Conservation (phyloP, 2,113 vertebrate genomes). For the Sebastes fasciatus region DNA sequence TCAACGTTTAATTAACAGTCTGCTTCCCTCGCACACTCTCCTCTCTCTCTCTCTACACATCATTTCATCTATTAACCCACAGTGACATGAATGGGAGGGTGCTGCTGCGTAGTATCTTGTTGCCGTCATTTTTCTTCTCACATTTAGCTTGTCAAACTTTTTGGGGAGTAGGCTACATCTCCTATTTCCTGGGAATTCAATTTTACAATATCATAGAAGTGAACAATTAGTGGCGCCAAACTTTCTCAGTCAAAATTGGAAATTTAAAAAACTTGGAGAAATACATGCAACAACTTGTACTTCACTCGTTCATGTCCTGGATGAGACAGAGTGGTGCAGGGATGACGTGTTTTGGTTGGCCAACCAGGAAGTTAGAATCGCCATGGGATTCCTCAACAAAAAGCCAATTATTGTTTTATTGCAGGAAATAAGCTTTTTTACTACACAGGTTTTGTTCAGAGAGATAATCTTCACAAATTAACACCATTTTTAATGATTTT, state of each 20-base stretch:
- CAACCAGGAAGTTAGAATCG: too few species aligned
- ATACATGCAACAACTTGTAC: too few species aligned
- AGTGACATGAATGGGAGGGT: constrained; percentile 8
- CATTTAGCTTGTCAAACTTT: constrained; percentile 20
- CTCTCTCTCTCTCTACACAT: constrained; percentile 37
- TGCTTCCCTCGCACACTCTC: constrained; percentile 58
- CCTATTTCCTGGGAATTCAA: not conserved
- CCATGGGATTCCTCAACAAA: too few species aligned
- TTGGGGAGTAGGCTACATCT: not conserved
- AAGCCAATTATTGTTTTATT: too few species aligned
- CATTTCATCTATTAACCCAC: constrained; percentile 53
- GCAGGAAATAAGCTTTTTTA: too few species aligned
- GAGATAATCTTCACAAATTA: too few species aligned
- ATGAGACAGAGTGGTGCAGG: too few species aligned
- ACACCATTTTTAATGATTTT: too few species aligned
- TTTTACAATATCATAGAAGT: not conserved
- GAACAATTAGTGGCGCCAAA: not conserved
- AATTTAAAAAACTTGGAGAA: too few species aligned
- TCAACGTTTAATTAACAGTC: constrained; percentile 74
- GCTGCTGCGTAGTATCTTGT: not conserved
- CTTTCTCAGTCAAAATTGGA: not conserved
- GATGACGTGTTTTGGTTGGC: too few species aligned
- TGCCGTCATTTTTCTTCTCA: constrained; percentile 13
- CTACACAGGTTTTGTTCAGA: too few species aligned
- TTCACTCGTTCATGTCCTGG: too few species aligned